Evolutionary conservation across 92 coral and sea anemone genomes (phyloP), one percentile per base, ranked within the genome.

Genomic region (Galaxea fascicularis): DNA sequence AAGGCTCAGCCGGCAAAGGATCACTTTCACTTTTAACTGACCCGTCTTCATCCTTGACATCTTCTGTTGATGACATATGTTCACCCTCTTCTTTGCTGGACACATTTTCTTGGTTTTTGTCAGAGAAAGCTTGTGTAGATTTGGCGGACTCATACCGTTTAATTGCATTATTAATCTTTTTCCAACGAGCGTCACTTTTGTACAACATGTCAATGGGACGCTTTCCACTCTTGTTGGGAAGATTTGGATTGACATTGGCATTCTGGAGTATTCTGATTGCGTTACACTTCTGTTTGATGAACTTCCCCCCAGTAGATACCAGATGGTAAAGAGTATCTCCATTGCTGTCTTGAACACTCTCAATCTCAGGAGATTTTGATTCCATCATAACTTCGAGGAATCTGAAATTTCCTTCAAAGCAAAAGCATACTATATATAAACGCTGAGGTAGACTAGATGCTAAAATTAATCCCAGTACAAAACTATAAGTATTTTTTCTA

Each of bases 261-360:
- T 78, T 74, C 17, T 78, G 90, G n/a, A 93, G 92, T 13, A 83
- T 73, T n/a, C 65, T 62, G 44, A 93, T 82, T 30, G 93, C 94
- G 6, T 46, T 68, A 58, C 87, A 81, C 59, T 85, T 93, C 1
- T 72, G 68, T 9, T 35, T 31, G 12, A 67, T 4, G 74, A 27
- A 46, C 22, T 67, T 84, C 68, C 58, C 85, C 9, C 94, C 97
- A 59, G 29, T 49, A 49, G 72, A 81, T 25, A 85, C 80, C 25
- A 76, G 53, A 62, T 93, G 94, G 71, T 88, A 93, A 24, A 93
- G 90, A 10, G 87, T 65, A 57, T 80, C 71, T 18, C 93, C 94
- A 0, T 57, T 15, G 2, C 44, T 29, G 57, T 93, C 85, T 59
- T 86, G 94, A 31, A 83, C 77, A 59, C 70, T 57, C 25, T 82